A percentile compares a stretch with the other conserved stretches of the same genome.
Evolutionary conservation across 2,113 vertebrate genomes (phyloP).

Genomic region (Monopterus albus): DNA sequence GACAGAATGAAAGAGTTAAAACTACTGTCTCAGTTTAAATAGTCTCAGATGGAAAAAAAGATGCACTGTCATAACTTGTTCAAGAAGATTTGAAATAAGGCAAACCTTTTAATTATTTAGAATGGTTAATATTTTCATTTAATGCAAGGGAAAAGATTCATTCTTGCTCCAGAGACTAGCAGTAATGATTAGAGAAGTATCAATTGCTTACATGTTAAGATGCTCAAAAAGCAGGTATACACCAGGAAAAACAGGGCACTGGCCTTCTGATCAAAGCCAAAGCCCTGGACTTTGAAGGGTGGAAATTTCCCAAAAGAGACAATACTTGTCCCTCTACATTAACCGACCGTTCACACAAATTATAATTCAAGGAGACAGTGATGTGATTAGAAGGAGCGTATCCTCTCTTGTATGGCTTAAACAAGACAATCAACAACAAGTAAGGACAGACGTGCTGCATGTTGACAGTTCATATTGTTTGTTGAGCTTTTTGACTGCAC

Average conservation of each 20-base stretch:
- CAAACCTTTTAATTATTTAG: not conserved
- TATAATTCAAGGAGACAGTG: constrained; percentile 70
- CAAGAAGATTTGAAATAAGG: not conserved
- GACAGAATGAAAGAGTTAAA: not conserved
- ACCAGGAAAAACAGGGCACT: constrained; percentile 8
- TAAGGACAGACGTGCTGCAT: constrained; percentile 17
- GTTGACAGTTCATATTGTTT: constrained; percentile 12
- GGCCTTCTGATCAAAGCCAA: constrained; percentile 47
- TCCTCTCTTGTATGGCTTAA: constrained; percentile 38
- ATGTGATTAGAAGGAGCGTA: constrained; percentile 68
- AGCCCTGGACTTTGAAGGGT: constrained; percentile 51
- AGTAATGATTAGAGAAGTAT: not conserved
- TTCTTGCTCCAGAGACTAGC: not conserved
- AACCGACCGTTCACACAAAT: constrained; percentile 67
- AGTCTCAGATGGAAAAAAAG: not conserved
- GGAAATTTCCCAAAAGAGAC: constrained; percentile 67
- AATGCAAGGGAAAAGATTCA: not conserved
- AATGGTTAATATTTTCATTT: not conserved
- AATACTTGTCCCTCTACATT: constrained; percentile 63
- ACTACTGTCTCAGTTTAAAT: not conserved
- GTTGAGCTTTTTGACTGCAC: not conserved
- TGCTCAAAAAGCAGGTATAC: constrained; percentile 21
- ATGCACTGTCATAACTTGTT: not conserved
- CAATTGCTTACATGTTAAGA: constrained; percentile 4
- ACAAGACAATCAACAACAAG: constrained; percentile 54